These are phyloP conservation scores for Crax fasciolata DNA, from an alignment of 2,797 vertebrate species.

Conservation along the genomic window DNA sequence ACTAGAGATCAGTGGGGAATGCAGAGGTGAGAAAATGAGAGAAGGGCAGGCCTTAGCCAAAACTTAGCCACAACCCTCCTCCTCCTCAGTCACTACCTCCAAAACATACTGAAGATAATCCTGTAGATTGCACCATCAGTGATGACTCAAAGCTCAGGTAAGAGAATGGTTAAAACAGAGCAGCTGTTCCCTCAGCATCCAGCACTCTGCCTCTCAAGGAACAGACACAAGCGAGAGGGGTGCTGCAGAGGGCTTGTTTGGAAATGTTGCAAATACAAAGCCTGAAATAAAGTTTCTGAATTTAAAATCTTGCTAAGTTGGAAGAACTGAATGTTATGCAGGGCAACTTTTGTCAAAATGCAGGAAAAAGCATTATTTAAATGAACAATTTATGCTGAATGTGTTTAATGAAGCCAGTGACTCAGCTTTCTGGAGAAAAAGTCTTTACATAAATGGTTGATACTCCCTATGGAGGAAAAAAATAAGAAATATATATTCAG, in stretches of 20 bases:
- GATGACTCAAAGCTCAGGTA: background rate
- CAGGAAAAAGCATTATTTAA: background rate
- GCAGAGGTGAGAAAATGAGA: background rate
- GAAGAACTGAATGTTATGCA: background rate
- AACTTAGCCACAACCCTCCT: background rate
- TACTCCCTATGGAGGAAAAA: background rate
- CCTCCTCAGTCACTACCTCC: background rate
- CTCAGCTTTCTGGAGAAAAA: background rate
- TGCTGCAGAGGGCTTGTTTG: background rate
- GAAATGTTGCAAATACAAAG: background rate
- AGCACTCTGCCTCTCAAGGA: background rate
- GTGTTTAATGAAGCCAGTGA: background rate
- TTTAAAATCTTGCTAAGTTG: background rate
- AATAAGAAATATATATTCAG: background rate
- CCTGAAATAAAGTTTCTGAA: background rate
- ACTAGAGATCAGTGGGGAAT: rapidly evolving
- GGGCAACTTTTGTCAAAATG: background rate
- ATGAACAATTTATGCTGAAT: background rate
- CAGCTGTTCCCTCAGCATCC: background rate
- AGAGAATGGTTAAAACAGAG: background rate
- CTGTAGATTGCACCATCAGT: background rate
- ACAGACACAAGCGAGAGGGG: rapidly evolving
- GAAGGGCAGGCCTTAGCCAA: background rate
- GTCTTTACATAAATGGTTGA: background rate
- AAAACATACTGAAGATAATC: background rate